Percentiles rank a stretch among this genome's conserved stretches.
phyloP scores from a whole-genome alignment of 2,888 invertebrate species.

The Plutella xylostella region DNA sequence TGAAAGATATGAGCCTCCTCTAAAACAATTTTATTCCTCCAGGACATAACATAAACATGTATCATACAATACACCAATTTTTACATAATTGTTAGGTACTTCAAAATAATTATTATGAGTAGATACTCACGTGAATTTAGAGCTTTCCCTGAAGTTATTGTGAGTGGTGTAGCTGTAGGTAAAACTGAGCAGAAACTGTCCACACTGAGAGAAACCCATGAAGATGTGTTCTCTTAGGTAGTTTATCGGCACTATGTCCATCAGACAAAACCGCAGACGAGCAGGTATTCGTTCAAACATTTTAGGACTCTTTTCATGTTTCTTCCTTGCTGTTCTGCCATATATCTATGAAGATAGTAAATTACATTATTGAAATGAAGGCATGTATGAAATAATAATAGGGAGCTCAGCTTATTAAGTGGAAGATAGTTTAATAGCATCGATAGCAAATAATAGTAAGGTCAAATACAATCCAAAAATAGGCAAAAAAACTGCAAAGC shows the following conservation, averaged over 20 bases:
- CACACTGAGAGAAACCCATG: constrained; percentile 95
- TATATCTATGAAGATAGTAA: constrained; percentile 39
- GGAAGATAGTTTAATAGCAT: too few species aligned
- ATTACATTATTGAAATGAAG: too few species aligned
- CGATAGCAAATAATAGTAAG: too few species aligned
- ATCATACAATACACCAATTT: too few species aligned
- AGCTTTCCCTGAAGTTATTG: constrained; percentile 66
- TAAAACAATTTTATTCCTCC: too few species aligned
- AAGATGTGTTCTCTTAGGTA: constrained; percentile 83
- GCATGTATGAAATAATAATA: too few species aligned
- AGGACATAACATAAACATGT: too few species aligned
- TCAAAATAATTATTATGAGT: neutral
- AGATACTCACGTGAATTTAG: constrained; percentile 50
- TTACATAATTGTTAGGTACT: too few species aligned
- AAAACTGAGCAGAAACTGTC: constrained; percentile 92
- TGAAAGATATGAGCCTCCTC: too few species aligned
- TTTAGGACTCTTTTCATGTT: constrained; percentile 50
- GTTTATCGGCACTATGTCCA: constrained; percentile 70
- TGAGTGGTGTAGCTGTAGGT: constrained; percentile 72
- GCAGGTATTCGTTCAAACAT: constrained; percentile 69
- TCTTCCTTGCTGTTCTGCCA: constrained; percentile 60
- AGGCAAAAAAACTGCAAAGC: constrained; percentile 22
- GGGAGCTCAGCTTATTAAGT: too few species aligned
- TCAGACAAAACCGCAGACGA: constrained; percentile 70
- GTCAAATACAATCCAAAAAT: neutral